Evolutionary conservation across 1,140 invertebrate genomes (phyloP).

Genomic region (Ooceraea biroi): DNA sequence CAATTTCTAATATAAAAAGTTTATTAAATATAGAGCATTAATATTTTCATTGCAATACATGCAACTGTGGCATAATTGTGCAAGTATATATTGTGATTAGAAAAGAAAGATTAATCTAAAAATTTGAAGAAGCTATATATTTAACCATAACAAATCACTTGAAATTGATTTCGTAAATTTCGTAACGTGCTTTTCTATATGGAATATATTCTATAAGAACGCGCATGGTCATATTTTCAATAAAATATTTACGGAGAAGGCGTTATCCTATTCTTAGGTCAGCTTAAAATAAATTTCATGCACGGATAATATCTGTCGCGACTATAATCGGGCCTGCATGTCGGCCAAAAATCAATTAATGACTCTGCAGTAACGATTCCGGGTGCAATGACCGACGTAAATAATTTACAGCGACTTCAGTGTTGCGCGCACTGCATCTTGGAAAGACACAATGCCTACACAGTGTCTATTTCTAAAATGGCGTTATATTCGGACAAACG

Average conservation of each 20-base stretch:
- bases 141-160: background rate
- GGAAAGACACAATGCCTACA: background rate
- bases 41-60: too few relatives aligned
- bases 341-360: slow-evolving; percentile 68
- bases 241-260: slow-evolving; percentile 36
- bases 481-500: background rate
- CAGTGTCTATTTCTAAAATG: background rate
- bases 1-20: too few relatives aligned
- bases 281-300: slow-evolving; percentile 65
- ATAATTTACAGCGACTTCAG: slow-evolving; percentile 13
- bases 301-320: slow-evolving; percentile 56
- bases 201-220: background rate
- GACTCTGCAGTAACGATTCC: slow-evolving; percentile 10
- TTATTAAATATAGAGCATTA: too few relatives aligned
- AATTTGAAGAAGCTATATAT: background rate
- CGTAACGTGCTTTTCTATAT: background rate
- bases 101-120: slow-evolving; percentile 10
- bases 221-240: background rate
- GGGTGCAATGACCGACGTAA: slow-evolving; percentile 66
- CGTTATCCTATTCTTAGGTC: slow-evolving; percentile 64
- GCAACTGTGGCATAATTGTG: too few relatives aligned
- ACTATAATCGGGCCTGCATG: slow-evolving; percentile 62
- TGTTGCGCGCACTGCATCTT: background rate
- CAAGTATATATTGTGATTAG: background rate
- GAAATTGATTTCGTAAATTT: background rate